Evolutionary conservation across 2,797 vertebrate genomes (phyloP), one percentile per base, ranked within the genome.

Genomic region (Melanotaenia pygmaea): DNA sequence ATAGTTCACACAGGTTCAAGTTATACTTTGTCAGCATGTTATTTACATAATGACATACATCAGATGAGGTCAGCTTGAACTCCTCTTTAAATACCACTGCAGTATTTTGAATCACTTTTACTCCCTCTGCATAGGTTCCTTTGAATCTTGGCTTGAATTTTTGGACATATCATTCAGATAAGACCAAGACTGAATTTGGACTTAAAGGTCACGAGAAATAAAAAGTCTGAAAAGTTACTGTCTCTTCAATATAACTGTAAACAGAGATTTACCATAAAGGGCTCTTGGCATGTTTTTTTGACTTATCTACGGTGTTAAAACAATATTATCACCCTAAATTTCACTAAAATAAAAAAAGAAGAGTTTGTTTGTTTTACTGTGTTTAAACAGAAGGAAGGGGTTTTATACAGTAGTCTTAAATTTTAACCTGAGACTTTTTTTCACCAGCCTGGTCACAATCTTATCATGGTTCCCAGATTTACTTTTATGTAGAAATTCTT

Each of bases 41-140:
- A 72, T 68, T 81, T 74, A 61, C 24, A 71, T 73, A 74, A 62
- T 54, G 67, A 57, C 47, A 34, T 16, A 62, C 37, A 24, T 62
- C 61, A 64, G 43, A 61, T 45, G 35, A 59, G 64, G 45, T 59
- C 57, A 70, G 53, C 26, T 0, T 66, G 6, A 53, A 32, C 11
- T 61, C 6, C 20, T 37, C 43, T 59, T 37, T 43, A 28, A 65
- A 45, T 26, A 61, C 47, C 50, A 58, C 35, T 5, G 2, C 53
- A 37, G 47, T 50, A 9, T 20, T 72, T 70, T 67, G 54, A 8
- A 51, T 65, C 7, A 37, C 4, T 3, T 53, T 38, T 62, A 22
- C 20, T 32, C 10, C 5, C 22, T 47, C 10, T 43, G 28, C 35
- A 14, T 63, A 14, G 24, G 9, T 32, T 30, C 18, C 4, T 56